phyloP scores from a whole-genome alignment of 1,140 invertebrate species.

The Caerostris darwini region DNA sequence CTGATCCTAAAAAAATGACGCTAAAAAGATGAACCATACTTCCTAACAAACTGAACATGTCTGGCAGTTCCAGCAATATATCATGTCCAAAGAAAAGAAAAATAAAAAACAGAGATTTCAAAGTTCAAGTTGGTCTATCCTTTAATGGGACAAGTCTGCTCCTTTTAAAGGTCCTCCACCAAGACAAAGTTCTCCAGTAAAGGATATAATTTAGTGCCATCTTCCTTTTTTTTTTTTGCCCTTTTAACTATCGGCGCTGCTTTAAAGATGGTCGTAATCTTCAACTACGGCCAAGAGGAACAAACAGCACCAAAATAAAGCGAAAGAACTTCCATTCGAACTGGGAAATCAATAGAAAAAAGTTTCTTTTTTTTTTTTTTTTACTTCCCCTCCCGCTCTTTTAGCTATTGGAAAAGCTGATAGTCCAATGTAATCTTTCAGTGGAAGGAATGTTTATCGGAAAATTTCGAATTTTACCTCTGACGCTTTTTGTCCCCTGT shows the following conservation, averaged over 20 bases:
- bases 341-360: slow-evolving; percentile 7
- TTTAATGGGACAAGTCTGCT: slow-evolving; percentile 3
- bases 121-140: background rate
- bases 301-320: background rate
- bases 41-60: background rate
- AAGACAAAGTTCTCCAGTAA: background rate
- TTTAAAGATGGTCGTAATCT: slow-evolving; percentile 36
- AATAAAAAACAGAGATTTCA: slow-evolving; percentile 4
- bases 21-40: no score
- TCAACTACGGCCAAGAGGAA: background rate
- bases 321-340: background rate
- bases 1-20: no score
- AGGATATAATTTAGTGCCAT: background rate
- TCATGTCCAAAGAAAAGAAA: background rate
- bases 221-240: background rate
- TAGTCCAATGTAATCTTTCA: slow-evolving; percentile 14
- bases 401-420: background rate
- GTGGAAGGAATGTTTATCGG: slow-evolving; percentile 10
- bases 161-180: background rate
- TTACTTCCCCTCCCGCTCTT: background rate
- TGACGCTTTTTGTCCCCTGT: no score
- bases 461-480: background rate
- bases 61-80: background rate
- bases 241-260: slow-evolving; percentile 2
- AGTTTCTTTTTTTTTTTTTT: background rate